A percentile compares a stretch with the other conserved stretches of the same genome.
phyloP scores from a whole-genome alignment of 2,113 vertebrate species.

The Gopherus flavomarginatus region DNA sequence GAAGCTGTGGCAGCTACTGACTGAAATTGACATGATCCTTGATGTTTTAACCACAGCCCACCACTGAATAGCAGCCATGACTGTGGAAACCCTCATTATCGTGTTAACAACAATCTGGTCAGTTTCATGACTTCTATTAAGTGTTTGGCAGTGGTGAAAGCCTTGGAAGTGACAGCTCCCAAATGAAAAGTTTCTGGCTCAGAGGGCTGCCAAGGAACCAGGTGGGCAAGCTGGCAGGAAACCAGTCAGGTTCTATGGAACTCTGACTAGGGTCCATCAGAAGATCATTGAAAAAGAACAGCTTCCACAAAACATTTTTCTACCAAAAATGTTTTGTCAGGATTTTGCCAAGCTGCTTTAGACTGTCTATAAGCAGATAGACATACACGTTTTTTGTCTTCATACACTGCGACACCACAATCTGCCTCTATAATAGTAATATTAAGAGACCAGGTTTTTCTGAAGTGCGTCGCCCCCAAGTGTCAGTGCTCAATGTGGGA shows the following conservation, averaged over 20 bases:
- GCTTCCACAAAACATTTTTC: neutral
- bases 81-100: neutral
- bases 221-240: neutral
- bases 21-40: neutral
- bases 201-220: neutral
- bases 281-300: neutral
- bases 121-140: neutral
- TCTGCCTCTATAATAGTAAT: neutral
- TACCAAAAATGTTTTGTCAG: neutral
- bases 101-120: neutral
- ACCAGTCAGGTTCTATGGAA: neutral
- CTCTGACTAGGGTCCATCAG: too few species aligned
- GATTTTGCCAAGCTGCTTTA: neutral
- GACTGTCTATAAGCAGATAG: too few species aligned
- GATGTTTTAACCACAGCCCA: neutral
- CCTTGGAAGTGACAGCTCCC: neutral
- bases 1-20: neutral
- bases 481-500: accelerated
- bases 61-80: neutral
- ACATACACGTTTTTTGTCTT: neutral
- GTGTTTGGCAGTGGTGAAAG: neutral
- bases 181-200: neutral
- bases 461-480: neutral
- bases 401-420: accelerated
- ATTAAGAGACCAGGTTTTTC: accelerated